These are phyloP conservation scores for Cryptotermes secundus DNA, from an alignment of 1,140 invertebrate species.

Conservation along the genomic window DNA sequence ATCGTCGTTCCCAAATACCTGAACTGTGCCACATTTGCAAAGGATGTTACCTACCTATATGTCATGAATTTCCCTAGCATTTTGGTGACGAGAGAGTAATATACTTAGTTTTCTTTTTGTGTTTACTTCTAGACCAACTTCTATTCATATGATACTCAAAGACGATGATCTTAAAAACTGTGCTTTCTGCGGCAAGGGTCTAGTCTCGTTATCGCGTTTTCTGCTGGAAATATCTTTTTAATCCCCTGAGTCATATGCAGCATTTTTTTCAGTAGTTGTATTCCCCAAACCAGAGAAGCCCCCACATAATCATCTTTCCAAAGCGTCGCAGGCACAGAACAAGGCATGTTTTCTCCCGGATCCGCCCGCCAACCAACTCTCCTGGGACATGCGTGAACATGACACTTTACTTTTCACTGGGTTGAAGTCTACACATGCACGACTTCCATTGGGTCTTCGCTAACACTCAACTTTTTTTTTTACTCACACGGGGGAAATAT, in stretches of 20 bases:
- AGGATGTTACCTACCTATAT: no score
- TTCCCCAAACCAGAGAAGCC: not conserved
- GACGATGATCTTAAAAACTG: no score
- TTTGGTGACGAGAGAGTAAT: no score
- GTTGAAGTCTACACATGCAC: constrained; percentile 6
- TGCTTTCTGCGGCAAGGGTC: not conserved
- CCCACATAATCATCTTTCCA: constrained; percentile 9
- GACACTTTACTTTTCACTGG: constrained; percentile 19
- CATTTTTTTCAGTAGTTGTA: not conserved
- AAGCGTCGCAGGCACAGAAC: not conserved
- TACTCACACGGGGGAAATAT: not conserved
- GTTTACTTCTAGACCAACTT: no score
- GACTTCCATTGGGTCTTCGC: not conserved
- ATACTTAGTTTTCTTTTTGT: no score
- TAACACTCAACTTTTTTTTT: not conserved
- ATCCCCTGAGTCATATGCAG: not conserved
- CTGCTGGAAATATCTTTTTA: not conserved
- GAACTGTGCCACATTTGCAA: no score
- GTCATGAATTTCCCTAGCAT: no score
- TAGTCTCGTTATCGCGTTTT: not conserved
- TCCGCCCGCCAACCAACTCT: not conserved
- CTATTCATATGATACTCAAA: no score
- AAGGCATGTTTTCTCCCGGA: not conserved
- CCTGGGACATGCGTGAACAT: not conserved
- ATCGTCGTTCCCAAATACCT: no score